Conservation (phyloP, 2,113 vertebrate genomes). For the Morone chrysops region DNA sequence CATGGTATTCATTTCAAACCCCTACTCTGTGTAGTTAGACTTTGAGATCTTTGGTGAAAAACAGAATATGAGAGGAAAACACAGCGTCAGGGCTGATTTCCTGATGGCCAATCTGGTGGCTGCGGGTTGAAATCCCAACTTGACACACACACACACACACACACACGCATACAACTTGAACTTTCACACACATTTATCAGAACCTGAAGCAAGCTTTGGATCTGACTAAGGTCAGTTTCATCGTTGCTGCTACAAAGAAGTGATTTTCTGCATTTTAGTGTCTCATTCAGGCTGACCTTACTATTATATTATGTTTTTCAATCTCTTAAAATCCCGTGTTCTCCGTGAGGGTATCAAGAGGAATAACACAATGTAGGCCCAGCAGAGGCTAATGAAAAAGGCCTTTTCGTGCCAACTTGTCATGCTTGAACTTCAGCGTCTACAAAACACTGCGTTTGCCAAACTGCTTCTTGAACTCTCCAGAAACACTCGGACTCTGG, state of each 20-base stretch:
- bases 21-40: conserved; percentile 62
- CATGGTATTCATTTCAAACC: conserved; percentile 83
- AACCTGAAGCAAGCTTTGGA: conserved; percentile 27
- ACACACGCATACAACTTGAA: conserved; percentile 51
- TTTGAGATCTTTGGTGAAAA: conserved; percentile 79
- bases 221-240: conserved; percentile 15
- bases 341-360: conserved; percentile 9
- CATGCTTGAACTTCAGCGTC: conserved; percentile 24
- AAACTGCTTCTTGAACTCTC: conserved; percentile 40
- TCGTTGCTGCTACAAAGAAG: not conserved
- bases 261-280: conserved; percentile 3
- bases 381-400: conserved; percentile 41
- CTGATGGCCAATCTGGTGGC: conserved; percentile 76
- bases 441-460: conserved; percentile 30
- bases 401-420: conserved; percentile 28
- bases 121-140: conserved; percentile 58
- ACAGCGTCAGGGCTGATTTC: conserved; percentile 79
- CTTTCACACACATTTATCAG: conserved; percentile 72
- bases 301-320: conserved; percentile 12
- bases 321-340: not conserved
- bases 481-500: conserved; percentile 11
- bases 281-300: not conserved
- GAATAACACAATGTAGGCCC: conserved; percentile 37
- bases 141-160: conserved; percentile 37
- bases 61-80: conserved; percentile 80